phyloP scores from a whole-genome alignment of 2,113 vertebrate species.

The Ciconia stormi region DNA sequence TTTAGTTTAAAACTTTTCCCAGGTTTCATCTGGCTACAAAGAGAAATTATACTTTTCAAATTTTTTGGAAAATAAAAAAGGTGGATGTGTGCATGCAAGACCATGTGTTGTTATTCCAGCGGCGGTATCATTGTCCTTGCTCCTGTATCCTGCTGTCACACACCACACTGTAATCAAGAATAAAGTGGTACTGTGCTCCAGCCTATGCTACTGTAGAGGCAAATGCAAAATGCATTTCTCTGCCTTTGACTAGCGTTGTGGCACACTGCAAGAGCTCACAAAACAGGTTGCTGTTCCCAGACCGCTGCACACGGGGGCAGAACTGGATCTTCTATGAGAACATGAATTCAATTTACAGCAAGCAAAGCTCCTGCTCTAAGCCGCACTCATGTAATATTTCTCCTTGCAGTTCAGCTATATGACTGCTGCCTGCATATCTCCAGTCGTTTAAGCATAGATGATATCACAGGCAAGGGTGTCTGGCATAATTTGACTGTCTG shows the following conservation, averaged over 20 bases:
- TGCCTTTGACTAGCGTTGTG: fast-evolving
- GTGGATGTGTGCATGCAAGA: no score
- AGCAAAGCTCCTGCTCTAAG: slow-evolving; percentile 13
- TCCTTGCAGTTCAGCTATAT: slow-evolving; percentile 18
- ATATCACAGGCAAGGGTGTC: slow-evolving; percentile 21
- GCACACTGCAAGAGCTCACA: not conserved
- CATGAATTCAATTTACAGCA: not conserved
- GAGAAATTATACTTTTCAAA: not conserved
- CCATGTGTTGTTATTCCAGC: fast-evolving
- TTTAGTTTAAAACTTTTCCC: not conserved
- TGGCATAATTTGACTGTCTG: slow-evolving; percentile 41
- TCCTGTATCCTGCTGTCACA: not conserved
- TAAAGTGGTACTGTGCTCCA: not conserved
- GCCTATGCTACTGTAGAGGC: not conserved
- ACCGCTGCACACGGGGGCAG: slow-evolving; percentile 56
- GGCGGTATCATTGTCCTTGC: fast-evolving
- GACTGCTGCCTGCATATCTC: slow-evolving; percentile 44
- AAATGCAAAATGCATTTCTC: fast-evolving
- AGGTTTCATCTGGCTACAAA: not conserved
- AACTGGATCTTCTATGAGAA: slow-evolving; percentile 38
- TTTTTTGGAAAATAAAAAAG: not conserved
- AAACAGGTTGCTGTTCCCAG: slow-evolving; percentile 18
- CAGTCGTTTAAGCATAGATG: slow-evolving; percentile 15
- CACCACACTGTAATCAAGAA: not conserved
- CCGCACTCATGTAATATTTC: not conserved